Percentiles rank a stretch among this genome's conserved stretches.
Conservation (phyloP, 2,113 vertebrate genomes). For the Cygnus buccinator region DNA sequence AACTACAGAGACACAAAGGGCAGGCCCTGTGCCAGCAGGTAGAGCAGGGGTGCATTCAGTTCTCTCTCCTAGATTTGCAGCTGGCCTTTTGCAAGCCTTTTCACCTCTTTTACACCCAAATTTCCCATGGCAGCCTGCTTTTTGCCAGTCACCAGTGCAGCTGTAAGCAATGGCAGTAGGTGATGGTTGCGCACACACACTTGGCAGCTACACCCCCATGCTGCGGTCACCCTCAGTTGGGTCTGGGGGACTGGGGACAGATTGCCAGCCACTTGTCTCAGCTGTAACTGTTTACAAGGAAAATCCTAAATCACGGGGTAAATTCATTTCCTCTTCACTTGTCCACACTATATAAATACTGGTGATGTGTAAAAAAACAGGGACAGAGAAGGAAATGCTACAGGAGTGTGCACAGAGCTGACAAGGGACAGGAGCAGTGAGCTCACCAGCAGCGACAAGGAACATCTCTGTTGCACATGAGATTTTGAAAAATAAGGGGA, state of each 20-base stretch:
- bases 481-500: neutral
- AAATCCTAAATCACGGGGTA: neutral
- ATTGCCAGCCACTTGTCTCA: neutral
- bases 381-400: neutral
- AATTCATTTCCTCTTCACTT: neutral
- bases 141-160: neutral
- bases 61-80: neutral
- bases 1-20: neutral
- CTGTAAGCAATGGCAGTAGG: neutral
- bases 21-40: neutral
- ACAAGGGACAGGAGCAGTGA: neutral
- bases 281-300: neutral
- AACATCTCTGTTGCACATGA: neutral
- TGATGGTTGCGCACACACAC: neutral
- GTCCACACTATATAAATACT: neutral
- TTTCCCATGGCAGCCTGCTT: neutral
- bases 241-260: neutral
- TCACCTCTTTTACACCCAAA: neutral
- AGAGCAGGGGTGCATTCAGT: neutral
- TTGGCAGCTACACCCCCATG: neutral
- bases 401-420: rapidly evolving
- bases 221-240: rapidly evolving
- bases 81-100: neutral
- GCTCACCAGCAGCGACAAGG: neutral
- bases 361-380: neutral